These are phyloP conservation scores for Ceratina japonica DNA, from an alignment of 1,140 invertebrate species.

Conservation along the genomic window DNA sequence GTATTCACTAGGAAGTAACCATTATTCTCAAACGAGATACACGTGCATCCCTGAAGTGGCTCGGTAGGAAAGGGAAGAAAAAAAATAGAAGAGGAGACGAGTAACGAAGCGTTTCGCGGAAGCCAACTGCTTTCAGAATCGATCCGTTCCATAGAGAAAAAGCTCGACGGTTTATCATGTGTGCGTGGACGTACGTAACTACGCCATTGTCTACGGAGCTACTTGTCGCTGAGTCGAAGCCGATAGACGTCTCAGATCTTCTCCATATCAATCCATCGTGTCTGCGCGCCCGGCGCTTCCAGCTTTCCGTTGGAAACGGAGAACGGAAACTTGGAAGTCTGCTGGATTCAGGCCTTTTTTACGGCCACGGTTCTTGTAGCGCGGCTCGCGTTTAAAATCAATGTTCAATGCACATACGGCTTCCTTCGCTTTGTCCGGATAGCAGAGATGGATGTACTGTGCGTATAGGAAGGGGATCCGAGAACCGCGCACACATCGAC, in stretches of 20 bases:
- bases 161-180: not conserved
- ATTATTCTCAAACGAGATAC: not conserved
- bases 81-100: not conserved
- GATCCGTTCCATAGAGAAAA: not conserved
- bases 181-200: slow-evolving; percentile 2
- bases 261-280: slow-evolving; percentile 53
- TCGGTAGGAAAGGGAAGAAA: not conserved
- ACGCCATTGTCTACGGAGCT: slow-evolving; percentile 45
- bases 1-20: not conserved
- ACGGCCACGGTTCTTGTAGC: slow-evolving; percentile 30
- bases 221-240: slow-evolving; percentile 43
- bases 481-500: not conserved
- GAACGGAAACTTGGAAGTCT: slow-evolving; percentile 37
- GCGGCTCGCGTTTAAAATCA: slow-evolving; percentile 70
- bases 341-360: slow-evolving; percentile 47
- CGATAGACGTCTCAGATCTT: slow-evolving; percentile 55
- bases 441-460: slow-evolving; percentile 47
- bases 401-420: slow-evolving; percentile 71
- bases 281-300: slow-evolving; percentile 18
- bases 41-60: not conserved
- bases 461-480: slow-evolving; percentile 35
- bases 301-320: slow-evolving; percentile 50
- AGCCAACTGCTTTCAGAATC: not conserved
- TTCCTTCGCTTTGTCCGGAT: slow-evolving; percentile 62
- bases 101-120: slow-evolving; percentile 9